Base-by-base conservation (phyloP, 2,888 invertebrate species). In the Dasysyrphus albostriatus region DNA sequence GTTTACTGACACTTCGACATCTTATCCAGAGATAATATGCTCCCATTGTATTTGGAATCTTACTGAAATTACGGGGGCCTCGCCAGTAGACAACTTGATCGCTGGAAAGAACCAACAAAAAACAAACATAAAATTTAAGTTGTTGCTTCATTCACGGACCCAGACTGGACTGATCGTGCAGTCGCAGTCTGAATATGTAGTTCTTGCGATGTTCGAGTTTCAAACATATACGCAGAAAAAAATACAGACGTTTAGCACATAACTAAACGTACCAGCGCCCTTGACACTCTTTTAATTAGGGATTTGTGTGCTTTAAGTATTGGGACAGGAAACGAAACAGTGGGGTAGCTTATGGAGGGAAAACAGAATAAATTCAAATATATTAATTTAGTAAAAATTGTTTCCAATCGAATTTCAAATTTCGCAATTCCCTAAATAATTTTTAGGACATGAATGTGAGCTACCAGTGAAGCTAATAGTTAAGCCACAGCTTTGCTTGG, bases 231-330 rank as follows among this genome's bases (percentile, higher is more conserved):
- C 39, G 34, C 34, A 6, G 34, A 58, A 58, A 16, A 34, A 16
- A n/a, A n/a, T n/a, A 16, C 2, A 34, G 3, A 34, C 16, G 24
- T n/a, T 12, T 37, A 32, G 8, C n/a, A 32, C 1, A 29, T 14
- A 8, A 14, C 7, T 47, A 24, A 12, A 82, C 78, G 78, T 70
- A 77, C 58, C 70, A 82, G 82, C 70, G 85, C 82, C 85, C 78
- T 87, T 87, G 85, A 82, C 85, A 87, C 85, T 82, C 74, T 87
- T 87, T 87, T 87, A 78, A 78, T 87, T 87, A 78, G 73, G 58
- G 47, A 65, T 72, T 67, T 39, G 74, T 75, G 16, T 61, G 32
- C 70, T 14, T 12, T 47, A 49, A 3, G 5, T 14, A 14, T 29
- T 5, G 16, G 2, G 0, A 24, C 24, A 24, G 24, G 24, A 24